phyloP scores from a whole-genome alignment of 2,797 vertebrate genomes.

The Sebastes elongatus region DNA sequence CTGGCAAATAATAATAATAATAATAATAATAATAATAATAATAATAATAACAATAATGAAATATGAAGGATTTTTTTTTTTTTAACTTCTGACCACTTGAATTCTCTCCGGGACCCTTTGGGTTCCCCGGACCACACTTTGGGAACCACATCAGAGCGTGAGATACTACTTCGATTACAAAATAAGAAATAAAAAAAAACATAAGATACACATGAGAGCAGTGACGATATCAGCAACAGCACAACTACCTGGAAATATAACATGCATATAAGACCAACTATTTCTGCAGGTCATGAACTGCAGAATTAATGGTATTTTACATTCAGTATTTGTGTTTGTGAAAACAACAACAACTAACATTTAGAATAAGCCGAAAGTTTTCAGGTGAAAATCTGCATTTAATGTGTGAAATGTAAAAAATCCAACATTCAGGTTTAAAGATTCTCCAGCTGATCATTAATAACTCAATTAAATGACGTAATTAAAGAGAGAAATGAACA shows the following conservation, averaged over 20 bases:
- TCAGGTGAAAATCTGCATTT: neutral
- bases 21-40: neutral
- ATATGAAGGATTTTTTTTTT: neutral
- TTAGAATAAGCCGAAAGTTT: neutral
- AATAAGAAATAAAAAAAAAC: neutral
- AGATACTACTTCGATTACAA: neutral
- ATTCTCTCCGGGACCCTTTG: neutral
- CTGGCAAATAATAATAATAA: neutral
- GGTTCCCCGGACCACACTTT: neutral
- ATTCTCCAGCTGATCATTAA: neutral
- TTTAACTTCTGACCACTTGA: neutral
- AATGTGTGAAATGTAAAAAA: neutral
- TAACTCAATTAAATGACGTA: neutral
- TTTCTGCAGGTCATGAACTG: neutral
- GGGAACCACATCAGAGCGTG: neutral
- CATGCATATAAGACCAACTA: neutral
- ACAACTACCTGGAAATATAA: neutral
- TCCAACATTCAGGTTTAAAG: neutral
- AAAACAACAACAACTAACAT: neutral
- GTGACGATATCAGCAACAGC: neutral
- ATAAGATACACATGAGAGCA: neutral
- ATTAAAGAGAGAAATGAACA: neutral
- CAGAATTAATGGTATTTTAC: neutral
- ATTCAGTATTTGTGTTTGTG: neutral
- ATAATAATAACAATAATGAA: neutral